Base-by-base conservation (phyloP, 2,888 invertebrate genomes). In the Neoscelio sp. region DNA sequence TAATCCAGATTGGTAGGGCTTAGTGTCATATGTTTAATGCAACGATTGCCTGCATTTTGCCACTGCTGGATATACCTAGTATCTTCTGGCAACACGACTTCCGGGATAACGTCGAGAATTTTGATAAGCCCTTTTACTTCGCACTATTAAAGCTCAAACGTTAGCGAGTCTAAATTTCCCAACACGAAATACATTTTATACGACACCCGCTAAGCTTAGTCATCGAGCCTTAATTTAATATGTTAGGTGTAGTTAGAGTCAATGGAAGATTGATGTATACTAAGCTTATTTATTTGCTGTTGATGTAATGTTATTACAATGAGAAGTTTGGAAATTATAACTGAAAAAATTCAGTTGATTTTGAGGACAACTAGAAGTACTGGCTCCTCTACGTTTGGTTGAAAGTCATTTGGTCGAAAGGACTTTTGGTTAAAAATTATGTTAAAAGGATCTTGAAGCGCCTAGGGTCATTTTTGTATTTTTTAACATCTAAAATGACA, bases 11-110 rank as follows among this genome's bases (percentile, higher is more conserved):
- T 73, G 54, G 62, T 58, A 33, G 58, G 40, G 68, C 64, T 73
- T 76, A 68, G 73, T 79, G 82, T 80, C 81, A 82, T 83, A 85
- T 85, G 82, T 86, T 86, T 86, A 86, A 86, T 86, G 82, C 84
- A 85, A 83, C 83, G 83, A 78, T 40, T 50, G 74, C 50, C n/a
- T 64, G 78, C 77, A 82, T 80, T 76, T 71, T 71, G 71, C 68
- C 67, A 50, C 70, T 50, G 44, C 67, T 76, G 71, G 71, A 60
- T 79, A 33, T 40, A 75, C 67, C 58, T 70, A 70, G 79, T 75
- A 79, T 79, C 70, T 75, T 56, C 60, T 80, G 67, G 80, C 62
- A 76, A 68, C 62, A 46, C 64, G 56, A 73, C 68, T 76, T 73
- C 60, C 73, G 68, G 64, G 76, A 76, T 67, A 71, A 76, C 65